Evolutionary conservation across 2,888 invertebrate genomes (phyloP), one percentile per base, ranked within the genome.

Genomic region (Abrostola tripartita): DNA sequence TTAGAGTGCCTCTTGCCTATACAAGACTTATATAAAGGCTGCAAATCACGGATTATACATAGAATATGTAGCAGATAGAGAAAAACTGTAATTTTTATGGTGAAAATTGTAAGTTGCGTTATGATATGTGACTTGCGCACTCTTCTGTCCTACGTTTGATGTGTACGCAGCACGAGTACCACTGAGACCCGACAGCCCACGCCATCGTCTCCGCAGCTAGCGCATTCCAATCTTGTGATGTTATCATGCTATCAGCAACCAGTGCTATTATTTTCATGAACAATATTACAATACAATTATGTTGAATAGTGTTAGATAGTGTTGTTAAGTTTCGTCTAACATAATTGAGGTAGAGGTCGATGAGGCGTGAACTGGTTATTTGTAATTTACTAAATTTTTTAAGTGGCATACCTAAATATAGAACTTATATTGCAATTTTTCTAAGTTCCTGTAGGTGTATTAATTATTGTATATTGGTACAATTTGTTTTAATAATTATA

Each of bases 1-100:
- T 95, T 95, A 95, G 95, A 95, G 95, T 95, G 95, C 95, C 95
- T 95, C 95, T 95, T 95, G 95, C 95, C 95, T 95, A 89, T 93
- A 94, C 92, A 95, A 95, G 95, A 95, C 95, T 95, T 94, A 94
- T 93, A 92, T 92, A 93, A 95, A 95, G 95, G 95, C 95, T 95
- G 95, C 95, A 91, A 94, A 92, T 92, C 95, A 95, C 95, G 90
- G 91, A 94, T 90, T 92, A 92, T 91, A 92, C 90, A 91, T 92
- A 92, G 92, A 91, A 89, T 94, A 92, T 90, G 93, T 95, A 95
- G 95, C 89, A 85, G 85, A 90, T 92, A 92, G 91, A 86, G 82
- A 82, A 90, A 85, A 86, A 81, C 85, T 86, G 88, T 88, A 91
- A 91, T 92, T 94, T 72, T 94, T 94, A 94, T 94, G 92, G 95